phyloP scores from a whole-genome alignment of 2,888 invertebrate species.

The Latrodectus hesperus region DNA sequence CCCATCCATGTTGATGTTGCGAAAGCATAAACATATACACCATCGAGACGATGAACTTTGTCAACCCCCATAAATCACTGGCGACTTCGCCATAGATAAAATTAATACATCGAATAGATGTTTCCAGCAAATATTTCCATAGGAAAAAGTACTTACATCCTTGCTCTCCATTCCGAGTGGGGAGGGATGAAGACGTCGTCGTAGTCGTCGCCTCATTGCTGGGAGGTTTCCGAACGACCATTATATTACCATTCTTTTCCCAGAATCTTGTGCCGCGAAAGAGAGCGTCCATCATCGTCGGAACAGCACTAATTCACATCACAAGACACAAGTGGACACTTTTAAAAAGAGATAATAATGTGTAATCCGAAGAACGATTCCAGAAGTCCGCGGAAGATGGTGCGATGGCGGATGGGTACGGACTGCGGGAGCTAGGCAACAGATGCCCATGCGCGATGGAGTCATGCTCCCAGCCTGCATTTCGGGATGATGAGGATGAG shows the following conservation, averaged over 20 bases:
- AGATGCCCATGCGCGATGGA: conserved; percentile 47
- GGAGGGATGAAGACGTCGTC: conserved; percentile 17
- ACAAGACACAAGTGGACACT: conserved; percentile 10
- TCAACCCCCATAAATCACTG: too few relatives aligned
- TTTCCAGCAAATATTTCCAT: too few relatives aligned
- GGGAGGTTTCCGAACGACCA: conserved; percentile 34
- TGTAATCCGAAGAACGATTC: background rate
- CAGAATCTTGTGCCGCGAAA: conserved; percentile 32
- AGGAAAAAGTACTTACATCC: conserved; percentile 39
- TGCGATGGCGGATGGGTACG: conserved; percentile 13
- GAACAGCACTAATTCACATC: conserved; percentile 25
- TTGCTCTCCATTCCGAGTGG: conserved; percentile 18
- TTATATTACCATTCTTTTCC: conserved; percentile 55
- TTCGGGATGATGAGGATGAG: conserved; percentile 42
- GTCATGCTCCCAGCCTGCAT: conserved; percentile 56
- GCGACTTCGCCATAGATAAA: too few relatives aligned
- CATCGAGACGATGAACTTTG: too few relatives aligned
- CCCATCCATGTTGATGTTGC: too few relatives aligned
- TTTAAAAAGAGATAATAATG: background rate
- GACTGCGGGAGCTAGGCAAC: conserved; percentile 24
- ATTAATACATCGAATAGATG: too few relatives aligned
- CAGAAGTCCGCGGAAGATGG: background rate
- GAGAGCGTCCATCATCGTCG: conserved; percentile 50
- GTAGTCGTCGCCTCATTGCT: conserved; percentile 11
- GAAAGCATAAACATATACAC: too few relatives aligned